Conservation (phyloP, 2,113 vertebrate species). For the Psilopsiagon aurifrons region DNA sequence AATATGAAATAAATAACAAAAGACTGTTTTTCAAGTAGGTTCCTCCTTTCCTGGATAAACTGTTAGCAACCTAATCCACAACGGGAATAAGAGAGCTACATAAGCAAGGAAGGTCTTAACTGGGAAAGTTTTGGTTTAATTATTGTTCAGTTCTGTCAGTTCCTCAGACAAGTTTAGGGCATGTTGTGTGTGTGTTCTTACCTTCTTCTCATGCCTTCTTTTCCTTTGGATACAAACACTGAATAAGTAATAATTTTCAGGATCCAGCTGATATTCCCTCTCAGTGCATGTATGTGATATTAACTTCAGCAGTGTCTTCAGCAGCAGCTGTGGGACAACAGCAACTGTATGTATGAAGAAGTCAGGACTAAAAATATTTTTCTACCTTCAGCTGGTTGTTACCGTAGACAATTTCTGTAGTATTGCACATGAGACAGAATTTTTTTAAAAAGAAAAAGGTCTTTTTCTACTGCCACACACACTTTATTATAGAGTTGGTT, state of each 20-base stretch:
- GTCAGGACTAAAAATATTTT: not conserved
- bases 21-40: not conserved
- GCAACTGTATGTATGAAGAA: not conserved
- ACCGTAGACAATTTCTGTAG: not conserved
- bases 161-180: not conserved
- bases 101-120: not conserved
- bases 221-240: not conserved
- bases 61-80: not conserved
- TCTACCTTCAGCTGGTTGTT: not conserved
- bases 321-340: not conserved
- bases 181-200: not conserved
- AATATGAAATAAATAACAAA: not conserved
- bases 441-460: not conserved
- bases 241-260: not conserved
- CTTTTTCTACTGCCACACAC: not conserved
- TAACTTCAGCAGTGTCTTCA: not conserved
- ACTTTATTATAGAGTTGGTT: not conserved
- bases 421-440: not conserved
- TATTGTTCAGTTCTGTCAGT: not conserved
- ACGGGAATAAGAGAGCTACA: rapidly evolving
- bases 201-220: not conserved
- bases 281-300: not conserved
- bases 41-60: not conserved
- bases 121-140: not conserved
- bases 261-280: not conserved